Base-by-base conservation (phyloP, 2,113 vertebrate genomes). In the Chaenogobius annularis region DNA sequence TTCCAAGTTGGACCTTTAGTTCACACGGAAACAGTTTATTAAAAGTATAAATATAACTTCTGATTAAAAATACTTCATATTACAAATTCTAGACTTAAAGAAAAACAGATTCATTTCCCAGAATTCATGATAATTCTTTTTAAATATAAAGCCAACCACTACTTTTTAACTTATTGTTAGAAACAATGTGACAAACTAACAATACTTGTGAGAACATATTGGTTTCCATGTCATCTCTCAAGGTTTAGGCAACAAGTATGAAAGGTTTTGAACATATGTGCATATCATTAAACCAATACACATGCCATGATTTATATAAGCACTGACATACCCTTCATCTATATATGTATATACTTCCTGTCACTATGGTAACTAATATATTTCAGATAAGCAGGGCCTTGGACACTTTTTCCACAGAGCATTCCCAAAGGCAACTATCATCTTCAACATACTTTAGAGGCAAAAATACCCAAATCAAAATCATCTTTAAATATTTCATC, bases 331-430 rank as follows among this genome's bases (percentile, higher is more conserved):
- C 73, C 19, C 59, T 77, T 46, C 23, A 47, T 55, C 66, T 70
- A n/a, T 31, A 22, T 59, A 73, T 55, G 47, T 47, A 61, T 65
- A 47, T 55, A 71, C 10, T 17, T 68, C 55, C 31, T 0, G 74
- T 85, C 61, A 62, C 82, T 74, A 85, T 81, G 68, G 74, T 52
- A 81, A 83, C 83, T 62, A 40, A 40, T 40, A 17, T 40, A 15
- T 7, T 63, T 63, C 23, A 63, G 7, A 31, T 31, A 26, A 59
- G 10, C 11, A 59, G 26, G 13, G 54, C 20, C 54, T 15, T 35
- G 14, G 26, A 40, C 13, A 62, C 15, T 35, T 63, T 63, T 63
- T 63, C 61, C 10, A 10, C 35, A 37, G 59, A 37, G 31, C 8
- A 63, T n/a, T 15, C 35, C 17, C 17, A n/a, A 1, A 52, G 8